These are phyloP conservation scores for Acromyrmex heyeri DNA, from an alignment of 1,140 invertebrate species.

Conservation along the genomic window DNA sequence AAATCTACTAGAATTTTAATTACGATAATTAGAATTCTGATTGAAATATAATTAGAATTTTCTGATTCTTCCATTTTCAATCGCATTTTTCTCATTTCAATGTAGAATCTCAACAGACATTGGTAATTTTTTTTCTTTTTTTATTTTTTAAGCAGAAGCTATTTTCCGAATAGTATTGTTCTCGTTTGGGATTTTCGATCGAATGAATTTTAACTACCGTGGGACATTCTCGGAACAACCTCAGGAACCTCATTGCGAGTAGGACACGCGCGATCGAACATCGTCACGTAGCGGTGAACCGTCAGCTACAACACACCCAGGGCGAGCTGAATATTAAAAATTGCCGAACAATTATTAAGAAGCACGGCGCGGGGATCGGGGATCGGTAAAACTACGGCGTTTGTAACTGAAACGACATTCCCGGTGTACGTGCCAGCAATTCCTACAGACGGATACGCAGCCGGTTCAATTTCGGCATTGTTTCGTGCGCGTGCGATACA, in stretches of 20 bases:
- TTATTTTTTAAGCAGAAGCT: background rate
- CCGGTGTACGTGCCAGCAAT: slow-evolving; percentile 66
- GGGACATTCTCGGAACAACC: background rate
- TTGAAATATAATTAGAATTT: no score
- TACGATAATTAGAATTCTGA: no score
- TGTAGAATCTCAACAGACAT: background rate
- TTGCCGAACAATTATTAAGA: slow-evolving; percentile 14
- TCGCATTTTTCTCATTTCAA: no score
- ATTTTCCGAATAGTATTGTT: background rate
- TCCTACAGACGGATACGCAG: slow-evolving; percentile 30
- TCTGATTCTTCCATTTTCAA: no score
- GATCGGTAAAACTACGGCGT: slow-evolving; percentile 10
- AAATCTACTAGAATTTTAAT: no score
- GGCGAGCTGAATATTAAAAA: slow-evolving; percentile 68
- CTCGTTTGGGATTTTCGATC: background rate
- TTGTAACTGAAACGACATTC: slow-evolving; percentile 59
- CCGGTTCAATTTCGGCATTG: slow-evolving; percentile 54
- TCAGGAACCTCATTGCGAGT: background rate
- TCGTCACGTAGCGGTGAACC: slow-evolving; percentile 14
- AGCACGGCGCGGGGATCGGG: background rate
- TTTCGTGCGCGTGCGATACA: slow-evolving; percentile 2
- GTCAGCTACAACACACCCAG: background rate
- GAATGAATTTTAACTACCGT: background rate
- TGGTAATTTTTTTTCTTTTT: no score
- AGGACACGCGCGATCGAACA: slow-evolving; percentile 30